phyloP scores from a whole-genome alignment of 2,888 invertebrate species.

The Harpalus rufipes region DNA sequence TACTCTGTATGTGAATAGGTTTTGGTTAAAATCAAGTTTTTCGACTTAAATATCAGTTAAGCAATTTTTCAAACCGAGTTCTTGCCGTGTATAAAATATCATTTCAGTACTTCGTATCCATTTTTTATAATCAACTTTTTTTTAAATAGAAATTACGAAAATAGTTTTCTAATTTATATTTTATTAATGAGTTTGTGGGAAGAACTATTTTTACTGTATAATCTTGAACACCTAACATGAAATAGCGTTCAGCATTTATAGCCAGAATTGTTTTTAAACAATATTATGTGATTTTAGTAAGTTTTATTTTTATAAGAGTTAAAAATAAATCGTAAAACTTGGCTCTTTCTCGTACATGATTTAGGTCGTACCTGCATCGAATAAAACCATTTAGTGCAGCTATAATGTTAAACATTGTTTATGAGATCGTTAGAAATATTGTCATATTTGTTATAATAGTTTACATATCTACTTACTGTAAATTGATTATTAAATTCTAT shows the following conservation, averaged over 20 bases:
- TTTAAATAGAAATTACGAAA: constrained; percentile 26
- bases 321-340: constrained; percentile 47
- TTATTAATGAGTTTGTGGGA: not conserved
- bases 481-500: too few species aligned
- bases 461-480: too few species aligned
- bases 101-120: not conserved
- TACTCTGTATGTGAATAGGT: too few species aligned
- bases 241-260: not conserved
- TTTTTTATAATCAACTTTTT: constrained; percentile 34
- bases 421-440: too few species aligned
- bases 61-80: too few species aligned
- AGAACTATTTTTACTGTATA: constrained; percentile 16
- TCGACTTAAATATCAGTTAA: too few species aligned
- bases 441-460: too few species aligned
- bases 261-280: constrained; percentile 39
- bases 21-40: too few species aligned
- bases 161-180: constrained; percentile 42
- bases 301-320: constrained; percentile 40
- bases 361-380: constrained; percentile 29
- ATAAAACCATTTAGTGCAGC: constrained; percentile 10
- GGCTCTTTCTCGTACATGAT: constrained; percentile 39
- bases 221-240: not conserved
- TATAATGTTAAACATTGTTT: not conserved
- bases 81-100: too few species aligned
- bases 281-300: constrained; percentile 45